Evolutionary conservation across 2,113 vertebrate species (phyloP).

Genomic region (Plotosus lineatus): DNA sequence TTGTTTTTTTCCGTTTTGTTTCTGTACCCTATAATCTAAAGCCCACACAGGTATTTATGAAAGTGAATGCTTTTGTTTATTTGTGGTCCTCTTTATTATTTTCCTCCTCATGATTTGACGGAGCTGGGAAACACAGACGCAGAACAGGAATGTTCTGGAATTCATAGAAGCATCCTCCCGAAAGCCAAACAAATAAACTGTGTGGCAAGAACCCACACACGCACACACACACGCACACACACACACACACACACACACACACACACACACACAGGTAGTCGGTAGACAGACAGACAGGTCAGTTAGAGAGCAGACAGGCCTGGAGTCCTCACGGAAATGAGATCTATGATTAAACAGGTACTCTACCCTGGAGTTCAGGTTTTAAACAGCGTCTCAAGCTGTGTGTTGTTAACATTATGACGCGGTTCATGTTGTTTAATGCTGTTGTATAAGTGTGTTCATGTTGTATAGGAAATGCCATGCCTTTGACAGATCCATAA

Average conservation of each 20-base stretch:
- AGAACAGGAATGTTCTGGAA: slow-evolving; percentile 53
- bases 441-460: background rate
- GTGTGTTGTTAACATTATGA: background rate
- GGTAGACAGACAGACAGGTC: slow-evolving; percentile 7
- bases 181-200: slow-evolving; percentile 40
- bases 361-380: background rate
- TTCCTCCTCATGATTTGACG: slow-evolving; percentile 16
- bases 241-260: background rate
- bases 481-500: slow-evolving; percentile 26
- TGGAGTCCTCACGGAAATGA: background rate
- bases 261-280: slow-evolving; percentile 11
- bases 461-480: background rate
- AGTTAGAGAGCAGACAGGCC: background rate
- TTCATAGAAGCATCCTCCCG: slow-evolving; percentile 16
- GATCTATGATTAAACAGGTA: background rate
- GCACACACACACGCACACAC: too few species aligned
- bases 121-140: slow-evolving; percentile 35
- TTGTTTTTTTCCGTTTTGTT: too few species aligned
- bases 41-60: slow-evolving; percentile 45
- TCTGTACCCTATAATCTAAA: slow-evolving; percentile 34
- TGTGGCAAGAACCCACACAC: background rate
- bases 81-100: slow-evolving; percentile 11
- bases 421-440: background rate
- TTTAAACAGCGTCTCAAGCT: background rate
- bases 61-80: slow-evolving; percentile 52